phyloP scores from a whole-genome alignment of 2,113 vertebrate genomes.

The Copsychus sechellarum region DNA sequence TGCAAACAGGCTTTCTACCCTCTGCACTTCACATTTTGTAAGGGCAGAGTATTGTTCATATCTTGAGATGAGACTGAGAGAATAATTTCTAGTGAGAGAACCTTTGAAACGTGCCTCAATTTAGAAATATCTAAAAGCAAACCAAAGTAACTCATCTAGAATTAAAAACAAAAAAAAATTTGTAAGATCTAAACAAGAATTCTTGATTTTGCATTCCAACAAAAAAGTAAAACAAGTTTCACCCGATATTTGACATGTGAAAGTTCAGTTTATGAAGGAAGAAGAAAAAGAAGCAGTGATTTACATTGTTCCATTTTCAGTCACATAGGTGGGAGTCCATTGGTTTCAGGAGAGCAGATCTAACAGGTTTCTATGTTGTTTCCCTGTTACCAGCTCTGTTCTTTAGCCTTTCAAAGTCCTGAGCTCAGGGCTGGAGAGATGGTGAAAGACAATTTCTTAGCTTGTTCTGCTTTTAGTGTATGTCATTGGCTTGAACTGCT shows the following conservation, averaged over 20 bases:
- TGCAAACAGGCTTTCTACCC: background rate
- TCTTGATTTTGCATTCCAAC: background rate
- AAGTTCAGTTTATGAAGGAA: background rate
- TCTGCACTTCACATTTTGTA: background rate
- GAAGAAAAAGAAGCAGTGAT: background rate
- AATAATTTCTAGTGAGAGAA: background rate
- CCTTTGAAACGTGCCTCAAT: background rate
- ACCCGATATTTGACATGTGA: background rate
- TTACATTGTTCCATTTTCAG: background rate
- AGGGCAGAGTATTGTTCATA: background rate
- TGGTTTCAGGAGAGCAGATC: background rate
- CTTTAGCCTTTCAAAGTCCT: background rate
- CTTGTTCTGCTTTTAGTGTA: background rate
- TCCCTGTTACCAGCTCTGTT: background rate
- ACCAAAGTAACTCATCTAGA: background rate
- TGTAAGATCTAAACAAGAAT: background rate
- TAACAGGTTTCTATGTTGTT: background rate
- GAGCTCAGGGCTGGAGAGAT: background rate
- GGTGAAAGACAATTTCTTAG: background rate
- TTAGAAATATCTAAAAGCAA: background rate
- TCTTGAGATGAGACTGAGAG: background rate
- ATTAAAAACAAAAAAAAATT: background rate
- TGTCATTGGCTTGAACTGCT: background rate
- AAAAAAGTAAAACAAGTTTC: background rate
- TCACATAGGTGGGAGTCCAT: background rate